phyloP scores from a whole-genome alignment of 2,113 vertebrate genomes.

The Pangasianodon gigas region DNA sequence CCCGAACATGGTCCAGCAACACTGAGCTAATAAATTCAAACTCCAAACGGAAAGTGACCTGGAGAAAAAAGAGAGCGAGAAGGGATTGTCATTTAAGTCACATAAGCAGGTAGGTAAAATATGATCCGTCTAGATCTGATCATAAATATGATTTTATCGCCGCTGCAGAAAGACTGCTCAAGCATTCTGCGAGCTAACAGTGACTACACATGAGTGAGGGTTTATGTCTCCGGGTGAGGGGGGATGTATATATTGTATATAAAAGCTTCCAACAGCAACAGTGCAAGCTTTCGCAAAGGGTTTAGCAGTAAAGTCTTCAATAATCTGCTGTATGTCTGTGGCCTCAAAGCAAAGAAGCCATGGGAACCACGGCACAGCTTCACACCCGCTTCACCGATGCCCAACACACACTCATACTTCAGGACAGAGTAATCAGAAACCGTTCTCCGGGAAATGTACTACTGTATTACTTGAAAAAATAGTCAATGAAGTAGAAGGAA shows the following conservation, averaged over 20 bases:
- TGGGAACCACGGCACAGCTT: conserved; percentile 43
- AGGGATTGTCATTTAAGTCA: not conserved
- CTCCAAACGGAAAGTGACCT: conserved; percentile 85
- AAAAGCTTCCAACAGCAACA: conserved; percentile 43
- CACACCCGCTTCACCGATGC: conserved; percentile 27
- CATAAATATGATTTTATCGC: not conserved
- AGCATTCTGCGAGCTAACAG: not conserved
- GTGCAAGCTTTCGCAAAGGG: conserved; percentile 33
- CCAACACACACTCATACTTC: conserved; percentile 19
- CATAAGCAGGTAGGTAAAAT: not conserved
- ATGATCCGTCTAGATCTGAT: not conserved
- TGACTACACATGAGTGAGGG: not conserved
- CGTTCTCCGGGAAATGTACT: not conserved
- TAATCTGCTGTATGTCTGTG: conserved; percentile 54
- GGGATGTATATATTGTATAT: not conserved
- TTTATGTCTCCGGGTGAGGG: not conserved
- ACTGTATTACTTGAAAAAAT: not conserved
- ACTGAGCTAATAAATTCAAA: conserved; percentile 81
- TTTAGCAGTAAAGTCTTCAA: conserved; percentile 52
- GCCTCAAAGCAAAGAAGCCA: conserved; percentile 44
- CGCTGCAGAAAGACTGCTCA: not conserved
- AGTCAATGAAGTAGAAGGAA: not conserved
- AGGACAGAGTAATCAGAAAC: not conserved
- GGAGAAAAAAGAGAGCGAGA: conserved; percentile 14
- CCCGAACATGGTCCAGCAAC: conserved; percentile 77